phyloP scores from a whole-genome alignment of 2,888 invertebrate genomes.

The Apodemia zela region DNA sequence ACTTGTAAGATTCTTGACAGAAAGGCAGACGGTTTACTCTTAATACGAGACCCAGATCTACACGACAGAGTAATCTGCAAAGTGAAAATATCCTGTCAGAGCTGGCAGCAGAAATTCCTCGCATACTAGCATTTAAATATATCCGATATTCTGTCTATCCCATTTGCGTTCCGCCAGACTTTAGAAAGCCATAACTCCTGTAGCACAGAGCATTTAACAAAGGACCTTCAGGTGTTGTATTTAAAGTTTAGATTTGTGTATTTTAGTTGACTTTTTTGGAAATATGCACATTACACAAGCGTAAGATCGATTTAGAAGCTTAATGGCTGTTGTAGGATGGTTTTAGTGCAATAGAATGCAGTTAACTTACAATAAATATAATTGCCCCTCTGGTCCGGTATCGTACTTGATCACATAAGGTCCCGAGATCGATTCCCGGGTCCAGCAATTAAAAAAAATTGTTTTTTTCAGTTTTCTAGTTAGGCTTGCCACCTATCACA shows the following conservation, averaged over 20 bases:
- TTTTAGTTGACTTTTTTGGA: background rate
- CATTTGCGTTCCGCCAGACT: background rate
- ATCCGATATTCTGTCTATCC: background rate
- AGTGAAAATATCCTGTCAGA: background rate
- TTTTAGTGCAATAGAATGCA: slow-evolving; percentile 8
- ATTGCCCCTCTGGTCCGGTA: too few relatives aligned
- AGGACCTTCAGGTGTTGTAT: background rate
- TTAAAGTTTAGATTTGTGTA: slow-evolving; percentile 5
- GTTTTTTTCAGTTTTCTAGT: too few relatives aligned
- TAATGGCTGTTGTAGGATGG: background rate
- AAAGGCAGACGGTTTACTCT: too few relatives aligned
- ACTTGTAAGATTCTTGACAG: too few relatives aligned
- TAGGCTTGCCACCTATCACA: too few relatives aligned
- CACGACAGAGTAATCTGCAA: too few relatives aligned
- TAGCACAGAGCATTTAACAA: background rate
- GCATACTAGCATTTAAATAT: background rate
- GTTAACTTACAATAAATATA: too few relatives aligned
- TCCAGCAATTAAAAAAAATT: too few relatives aligned
- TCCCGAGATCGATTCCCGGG: too few relatives aligned
- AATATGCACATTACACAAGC: background rate
- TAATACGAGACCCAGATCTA: too few relatives aligned
- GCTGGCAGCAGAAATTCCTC: background rate
- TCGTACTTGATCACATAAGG: too few relatives aligned
- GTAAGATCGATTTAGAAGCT: background rate
- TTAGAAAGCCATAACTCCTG: background rate